Evolutionary conservation across 1,140 invertebrate species (phyloP).

Genomic region (Contarinia nasturtii): DNA sequence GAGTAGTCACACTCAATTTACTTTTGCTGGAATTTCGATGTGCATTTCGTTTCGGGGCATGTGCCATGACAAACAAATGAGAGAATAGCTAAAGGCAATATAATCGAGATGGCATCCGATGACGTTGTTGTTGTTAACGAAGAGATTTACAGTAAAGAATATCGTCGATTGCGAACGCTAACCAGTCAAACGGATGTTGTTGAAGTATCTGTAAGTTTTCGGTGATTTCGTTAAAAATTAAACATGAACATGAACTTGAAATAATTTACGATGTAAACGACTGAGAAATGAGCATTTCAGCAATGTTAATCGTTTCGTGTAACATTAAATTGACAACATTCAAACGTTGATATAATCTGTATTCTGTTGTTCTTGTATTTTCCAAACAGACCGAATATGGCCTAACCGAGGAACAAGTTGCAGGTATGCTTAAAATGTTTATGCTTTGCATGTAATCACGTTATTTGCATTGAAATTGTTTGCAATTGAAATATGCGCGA

Average conservation of each 20-base stretch:
- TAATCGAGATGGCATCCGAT: no score
- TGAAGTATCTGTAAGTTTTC: conserved; percentile 3
- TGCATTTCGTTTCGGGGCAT: no score
- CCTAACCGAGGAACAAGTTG: conserved; percentile 2
- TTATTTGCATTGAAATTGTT: background rate
- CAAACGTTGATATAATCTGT: background rate
- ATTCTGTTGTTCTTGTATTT: background rate
- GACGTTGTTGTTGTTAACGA: background rate
- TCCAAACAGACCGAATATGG: conserved; percentile 1
- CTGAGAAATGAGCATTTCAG: no score
- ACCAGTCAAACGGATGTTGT: conserved; percentile 1
- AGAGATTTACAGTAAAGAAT: conserved; percentile 3
- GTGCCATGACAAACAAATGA: no score
- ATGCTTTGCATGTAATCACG: background rate
- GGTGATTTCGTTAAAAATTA: background rate
- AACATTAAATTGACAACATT: background rate
- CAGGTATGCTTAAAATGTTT: conserved; percentile 1
- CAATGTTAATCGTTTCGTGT: background rate
- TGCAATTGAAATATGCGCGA: background rate
- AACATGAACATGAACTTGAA: background rate
- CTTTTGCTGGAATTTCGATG: no score
- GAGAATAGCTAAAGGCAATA: no score
- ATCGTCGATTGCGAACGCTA: conserved; percentile 3
- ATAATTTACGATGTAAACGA: no score
- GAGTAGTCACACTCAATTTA: no score